These are phyloP conservation scores for Leptocoma aspasia DNA, from an alignment of 2,113 vertebrate species.

Conservation along the genomic window DNA sequence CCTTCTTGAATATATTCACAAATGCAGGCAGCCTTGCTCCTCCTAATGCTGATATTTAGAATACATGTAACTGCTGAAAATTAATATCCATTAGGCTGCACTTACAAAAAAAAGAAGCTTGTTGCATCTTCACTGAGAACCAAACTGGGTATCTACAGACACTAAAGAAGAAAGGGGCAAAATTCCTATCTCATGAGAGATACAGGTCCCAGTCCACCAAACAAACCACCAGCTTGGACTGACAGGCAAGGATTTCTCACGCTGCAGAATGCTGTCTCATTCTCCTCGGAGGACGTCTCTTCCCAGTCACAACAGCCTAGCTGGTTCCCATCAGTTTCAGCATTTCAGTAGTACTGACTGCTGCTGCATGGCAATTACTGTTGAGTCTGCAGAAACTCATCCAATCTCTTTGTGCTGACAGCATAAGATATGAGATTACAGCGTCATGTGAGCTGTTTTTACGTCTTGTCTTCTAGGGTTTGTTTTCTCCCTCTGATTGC, in stretches of 20 bases:
- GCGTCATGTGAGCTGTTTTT: neutral
- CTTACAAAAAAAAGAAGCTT: neutral
- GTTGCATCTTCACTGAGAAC: neutral
- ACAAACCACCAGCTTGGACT: neutral
- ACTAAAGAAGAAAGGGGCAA: neutral
- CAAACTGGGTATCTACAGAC: neutral
- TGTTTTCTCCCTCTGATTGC: neutral
- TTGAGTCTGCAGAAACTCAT: slow-evolving; percentile 31
- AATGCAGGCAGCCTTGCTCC: neutral
- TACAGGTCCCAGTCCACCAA: neutral
- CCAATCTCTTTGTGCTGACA: slow-evolving; percentile 25
- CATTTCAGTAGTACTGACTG: neutral
- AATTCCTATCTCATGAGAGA: neutral
- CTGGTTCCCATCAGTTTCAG: slow-evolving; percentile 11
- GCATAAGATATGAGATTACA: neutral
- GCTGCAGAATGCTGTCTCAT: slow-evolving; percentile 14
- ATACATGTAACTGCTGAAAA: neutral
- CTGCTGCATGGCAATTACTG: neutral
- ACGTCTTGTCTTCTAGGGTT: neutral
- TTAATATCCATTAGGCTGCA: neutral
- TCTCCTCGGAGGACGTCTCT: neutral
- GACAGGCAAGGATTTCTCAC: neutral
- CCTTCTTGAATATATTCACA: neutral
- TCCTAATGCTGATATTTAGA: neutral
- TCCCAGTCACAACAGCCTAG: neutral